Conservation (phyloP, 2,888 invertebrate genomes). For the Hymenopus coronatus region DNA sequence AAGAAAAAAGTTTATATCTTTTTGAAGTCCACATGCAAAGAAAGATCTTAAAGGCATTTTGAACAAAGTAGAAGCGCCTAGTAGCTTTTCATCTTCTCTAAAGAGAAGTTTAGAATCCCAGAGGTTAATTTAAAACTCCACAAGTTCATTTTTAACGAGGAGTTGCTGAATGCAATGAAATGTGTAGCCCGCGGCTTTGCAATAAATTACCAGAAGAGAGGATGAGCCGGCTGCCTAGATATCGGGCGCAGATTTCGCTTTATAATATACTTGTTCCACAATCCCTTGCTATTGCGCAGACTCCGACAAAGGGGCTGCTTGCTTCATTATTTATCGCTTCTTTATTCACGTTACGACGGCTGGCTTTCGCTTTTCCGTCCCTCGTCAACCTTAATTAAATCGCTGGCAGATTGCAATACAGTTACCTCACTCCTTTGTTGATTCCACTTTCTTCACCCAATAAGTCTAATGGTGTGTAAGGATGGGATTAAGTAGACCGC, state of each 20-base stretch:
- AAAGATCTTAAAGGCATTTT: not conserved
- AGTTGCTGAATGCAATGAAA: constrained; percentile 9
- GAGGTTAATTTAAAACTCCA: constrained; percentile 13
- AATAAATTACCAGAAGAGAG: not conserved
- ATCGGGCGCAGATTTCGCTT: not conserved
- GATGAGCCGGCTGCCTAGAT: not conserved
- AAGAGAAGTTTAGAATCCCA: not conserved
- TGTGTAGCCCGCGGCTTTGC: not conserved
- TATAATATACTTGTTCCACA: not conserved
- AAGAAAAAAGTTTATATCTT: not conserved
- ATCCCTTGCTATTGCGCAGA: not conserved
- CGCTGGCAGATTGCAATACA: not conserved
- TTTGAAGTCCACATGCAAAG: not conserved
- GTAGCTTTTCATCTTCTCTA: not conserved
- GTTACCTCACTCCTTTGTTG: not conserved
- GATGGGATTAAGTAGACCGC: no score
- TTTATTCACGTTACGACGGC: not conserved
- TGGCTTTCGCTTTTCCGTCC: not conserved
- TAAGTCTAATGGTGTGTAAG: no score
- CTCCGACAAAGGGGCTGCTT: not conserved
- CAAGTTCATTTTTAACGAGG: constrained; percentile 1
- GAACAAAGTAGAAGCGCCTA: not conserved
- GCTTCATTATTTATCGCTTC: not conserved
- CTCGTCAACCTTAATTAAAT: not conserved
- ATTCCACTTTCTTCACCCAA: no score